These are phyloP conservation scores for Myotis daubentonii DNA, from an alignment of 2,797 vertebrate species.

Conservation along the genomic window DNA sequence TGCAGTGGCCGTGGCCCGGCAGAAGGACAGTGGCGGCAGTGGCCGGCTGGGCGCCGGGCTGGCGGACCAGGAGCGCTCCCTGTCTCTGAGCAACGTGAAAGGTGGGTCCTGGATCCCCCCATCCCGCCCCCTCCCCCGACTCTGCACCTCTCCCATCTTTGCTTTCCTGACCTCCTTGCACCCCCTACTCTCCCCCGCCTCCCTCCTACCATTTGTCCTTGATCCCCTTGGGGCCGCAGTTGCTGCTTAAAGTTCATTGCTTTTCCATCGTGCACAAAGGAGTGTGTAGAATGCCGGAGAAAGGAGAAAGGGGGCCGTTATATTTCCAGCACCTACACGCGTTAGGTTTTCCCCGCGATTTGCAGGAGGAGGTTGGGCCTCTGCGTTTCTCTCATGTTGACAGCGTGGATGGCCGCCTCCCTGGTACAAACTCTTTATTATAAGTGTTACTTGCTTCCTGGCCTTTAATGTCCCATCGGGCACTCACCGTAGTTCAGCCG, in stretches of 20 bases:
- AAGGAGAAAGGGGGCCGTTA: neutral
- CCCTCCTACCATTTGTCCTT: fast-evolving
- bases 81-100: conserved; percentile 92
- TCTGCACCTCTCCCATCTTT: neutral
- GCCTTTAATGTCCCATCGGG: neutral
- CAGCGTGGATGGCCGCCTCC: neutral
- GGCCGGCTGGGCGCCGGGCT: conserved; percentile 88
- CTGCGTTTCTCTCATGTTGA: fast-evolving
- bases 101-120: conserved; percentile 83
- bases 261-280: neutral
- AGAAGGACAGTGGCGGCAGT: conserved; percentile 91
- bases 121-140: fast-evolving
- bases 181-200: fast-evolving
- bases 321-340: neutral
- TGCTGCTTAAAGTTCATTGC: neutral
- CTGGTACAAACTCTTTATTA: neutral
- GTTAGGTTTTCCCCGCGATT: neutral
- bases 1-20: conserved; percentile 96
- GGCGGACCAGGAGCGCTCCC: conserved; percentile 89
- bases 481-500: fast-evolving
- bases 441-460: neutral
- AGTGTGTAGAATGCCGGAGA: neutral
- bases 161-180: fast-evolving
- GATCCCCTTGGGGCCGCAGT: neutral
- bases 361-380: fast-evolving